Evolutionary conservation across 2,888 invertebrate genomes (phyloP).

Genomic region (Gonocerus acuteangulatus): DNA sequence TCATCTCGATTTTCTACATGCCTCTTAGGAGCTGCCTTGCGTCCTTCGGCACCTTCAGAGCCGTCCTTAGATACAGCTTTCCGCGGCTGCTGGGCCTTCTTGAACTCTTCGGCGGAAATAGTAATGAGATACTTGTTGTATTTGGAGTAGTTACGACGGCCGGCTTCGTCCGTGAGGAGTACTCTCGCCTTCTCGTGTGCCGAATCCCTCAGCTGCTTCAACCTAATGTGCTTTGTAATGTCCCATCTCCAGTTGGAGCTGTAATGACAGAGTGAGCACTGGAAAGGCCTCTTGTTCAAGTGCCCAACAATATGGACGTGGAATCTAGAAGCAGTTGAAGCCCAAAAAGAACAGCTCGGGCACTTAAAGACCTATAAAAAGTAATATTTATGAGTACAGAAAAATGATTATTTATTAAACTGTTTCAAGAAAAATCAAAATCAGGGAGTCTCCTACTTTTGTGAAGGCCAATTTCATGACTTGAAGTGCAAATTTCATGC

Average conservation of each 20-base stretch:
- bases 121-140: constrained; percentile 81
- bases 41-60: constrained; percentile 16
- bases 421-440: too few species aligned
- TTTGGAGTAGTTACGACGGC: constrained; percentile 82
- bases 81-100: constrained; percentile 26
- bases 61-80: constrained; percentile 26
- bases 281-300: constrained; percentile 86
- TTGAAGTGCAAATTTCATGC: too few species aligned
- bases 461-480: too few species aligned
- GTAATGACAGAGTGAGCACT: constrained; percentile 88
- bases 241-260: constrained; percentile 96
- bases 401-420: too few species aligned
- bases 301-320: constrained; percentile 91
- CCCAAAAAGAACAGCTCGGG: constrained; percentile 87
- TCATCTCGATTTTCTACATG: constrained; percentile 30
- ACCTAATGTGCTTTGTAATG: constrained; percentile 88
- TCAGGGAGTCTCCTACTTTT: too few species aligned
- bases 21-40: constrained; percentile 30
- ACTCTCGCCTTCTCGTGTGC: constrained; percentile 74
- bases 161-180: constrained; percentile 84
- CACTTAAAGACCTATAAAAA: constrained; percentile 68
- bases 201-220: constrained; percentile 74
- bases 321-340: constrained; percentile 84
- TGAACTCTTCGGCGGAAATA: constrained; percentile 44
- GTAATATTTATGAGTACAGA: too few species aligned